phyloP scores from a whole-genome alignment of 2,888 invertebrate genomes.

The Callyntrura guangdongensis region DNA sequence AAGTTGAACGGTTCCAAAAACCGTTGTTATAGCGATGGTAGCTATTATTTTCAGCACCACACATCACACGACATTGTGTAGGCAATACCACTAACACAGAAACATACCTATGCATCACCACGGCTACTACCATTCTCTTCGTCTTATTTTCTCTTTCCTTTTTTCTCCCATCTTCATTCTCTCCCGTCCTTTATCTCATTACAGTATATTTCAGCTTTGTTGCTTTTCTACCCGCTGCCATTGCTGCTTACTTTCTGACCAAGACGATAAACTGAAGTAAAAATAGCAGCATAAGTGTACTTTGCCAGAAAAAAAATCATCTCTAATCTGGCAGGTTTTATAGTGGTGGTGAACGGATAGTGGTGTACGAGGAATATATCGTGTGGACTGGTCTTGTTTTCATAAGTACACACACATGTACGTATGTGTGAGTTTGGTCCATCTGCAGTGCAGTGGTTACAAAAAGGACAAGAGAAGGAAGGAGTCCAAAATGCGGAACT shows the following conservation, averaged over 20 bases:
- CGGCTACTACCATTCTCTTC: neutral
- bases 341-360: too few species aligned
- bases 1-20: neutral
- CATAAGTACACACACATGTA: neutral
- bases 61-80: constrained; percentile 26
- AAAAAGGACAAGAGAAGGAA: too few species aligned
- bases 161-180: neutral
- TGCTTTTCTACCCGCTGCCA: too few species aligned
- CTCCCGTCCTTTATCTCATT: neutral
- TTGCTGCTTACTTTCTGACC: too few species aligned
- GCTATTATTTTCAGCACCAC: too few species aligned
- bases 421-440: constrained; percentile 40
- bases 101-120: neutral
- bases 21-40: neutral
- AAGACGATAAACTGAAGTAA: constrained; percentile 24
- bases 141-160: neutral
- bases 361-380: neutral
- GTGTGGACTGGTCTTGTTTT: neutral
- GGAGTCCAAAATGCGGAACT: too few species aligned
- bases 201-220: too few species aligned
- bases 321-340: too few species aligned
- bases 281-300: constrained; percentile 22
- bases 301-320: too few species aligned
- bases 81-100: constrained; percentile 12
- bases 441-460: constrained; percentile 78